These are phyloP conservation scores for Pocillopora damicornis DNA, from an alignment of 64 coral and sea anemone species.

Conservation along the genomic window DNA sequence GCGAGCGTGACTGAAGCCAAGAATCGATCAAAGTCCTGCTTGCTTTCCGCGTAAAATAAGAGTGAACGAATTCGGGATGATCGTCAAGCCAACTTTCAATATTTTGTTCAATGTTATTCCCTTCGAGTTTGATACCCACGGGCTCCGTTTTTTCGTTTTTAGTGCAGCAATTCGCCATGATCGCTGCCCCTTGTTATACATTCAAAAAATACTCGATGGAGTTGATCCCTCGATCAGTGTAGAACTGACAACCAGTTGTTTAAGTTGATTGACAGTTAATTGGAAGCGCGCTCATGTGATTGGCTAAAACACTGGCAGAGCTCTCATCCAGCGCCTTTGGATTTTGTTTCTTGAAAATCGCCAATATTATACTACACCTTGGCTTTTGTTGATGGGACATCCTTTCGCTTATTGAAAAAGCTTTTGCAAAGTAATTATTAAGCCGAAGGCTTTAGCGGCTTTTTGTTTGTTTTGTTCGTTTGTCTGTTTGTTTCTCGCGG, in stretches of 20 bases:
- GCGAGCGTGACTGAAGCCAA: slow-evolving; percentile 83
- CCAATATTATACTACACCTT: slow-evolving; percentile 3
- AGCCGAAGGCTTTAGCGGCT: neutral
- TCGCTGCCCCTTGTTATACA: slow-evolving; percentile 28
- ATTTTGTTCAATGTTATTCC: slow-evolving; percentile 69
- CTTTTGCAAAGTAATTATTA: neutral
- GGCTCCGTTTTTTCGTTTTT: slow-evolving; percentile 86
- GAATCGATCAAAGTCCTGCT: slow-evolving; percentile 89
- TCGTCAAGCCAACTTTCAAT: slow-evolving; percentile 95
- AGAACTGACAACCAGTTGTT: slow-evolving; percentile 93
- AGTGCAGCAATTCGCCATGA: slow-evolving; percentile 92
- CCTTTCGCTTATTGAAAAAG: slow-evolving; percentile 22
- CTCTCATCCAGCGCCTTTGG: neutral
- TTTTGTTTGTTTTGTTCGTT: slow-evolving; percentile 2
- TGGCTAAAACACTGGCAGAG: slow-evolving; percentile 33
- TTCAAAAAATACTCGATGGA: slow-evolving; percentile 46
- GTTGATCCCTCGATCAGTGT: slow-evolving; percentile 27
- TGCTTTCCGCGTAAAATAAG: slow-evolving; percentile 96
- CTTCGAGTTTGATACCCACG: slow-evolving; percentile 76
- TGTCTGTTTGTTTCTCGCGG: slow-evolving; percentile 12
- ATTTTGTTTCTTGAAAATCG: slow-evolving; percentile 24
- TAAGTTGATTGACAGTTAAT: slow-evolving; percentile 99
- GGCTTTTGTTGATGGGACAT: neutral
- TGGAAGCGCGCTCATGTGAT: slow-evolving; percentile 44
- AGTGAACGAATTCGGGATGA: slow-evolving; percentile 98